Percentiles rank a stretch among this genome's conserved stretches.
Evolutionary conservation across 2,113 vertebrate genomes (phyloP).

Genomic region (Anguilla japonica): DNA sequence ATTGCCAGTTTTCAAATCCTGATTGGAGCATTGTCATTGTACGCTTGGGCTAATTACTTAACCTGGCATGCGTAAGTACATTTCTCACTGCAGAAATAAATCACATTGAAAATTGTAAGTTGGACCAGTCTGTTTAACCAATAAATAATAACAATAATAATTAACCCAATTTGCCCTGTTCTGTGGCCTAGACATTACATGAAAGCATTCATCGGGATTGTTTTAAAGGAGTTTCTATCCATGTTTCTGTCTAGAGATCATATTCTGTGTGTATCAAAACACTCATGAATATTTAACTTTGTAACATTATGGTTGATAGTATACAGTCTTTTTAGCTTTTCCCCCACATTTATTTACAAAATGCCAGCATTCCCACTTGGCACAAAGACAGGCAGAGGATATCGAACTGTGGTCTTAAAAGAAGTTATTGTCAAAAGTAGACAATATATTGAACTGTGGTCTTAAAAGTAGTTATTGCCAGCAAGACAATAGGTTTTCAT

Average conservation of each 20-base stretch:
- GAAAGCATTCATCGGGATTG: neutral
- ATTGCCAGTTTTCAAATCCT: neutral
- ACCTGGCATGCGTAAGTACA: neutral
- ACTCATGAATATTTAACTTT: neutral
- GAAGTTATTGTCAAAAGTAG: too few species aligned
- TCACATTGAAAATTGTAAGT: neutral
- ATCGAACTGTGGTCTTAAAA: neutral
- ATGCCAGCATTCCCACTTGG: neutral
- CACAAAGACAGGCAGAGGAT: neutral
- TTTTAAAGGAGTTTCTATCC: neutral
- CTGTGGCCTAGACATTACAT: too few species aligned
- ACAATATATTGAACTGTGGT: neutral
- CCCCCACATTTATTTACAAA: neutral
- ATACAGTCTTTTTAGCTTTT: too few species aligned
- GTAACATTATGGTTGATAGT: neutral
- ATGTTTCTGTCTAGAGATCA: neutral
- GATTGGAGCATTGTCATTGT: neutral
- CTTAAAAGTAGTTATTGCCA: too few species aligned
- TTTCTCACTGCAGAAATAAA: neutral
- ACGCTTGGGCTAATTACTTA: neutral
- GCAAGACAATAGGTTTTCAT: too few species aligned
- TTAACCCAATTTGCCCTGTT: neutral
- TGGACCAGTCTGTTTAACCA: neutral
- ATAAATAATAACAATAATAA: neutral
- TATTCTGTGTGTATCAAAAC: neutral